A percentile compares a stretch with the other conserved stretches of the same genome.
Conservation (phyloP, 2,888 invertebrate genomes). For the Panorpa germanica region DNA sequence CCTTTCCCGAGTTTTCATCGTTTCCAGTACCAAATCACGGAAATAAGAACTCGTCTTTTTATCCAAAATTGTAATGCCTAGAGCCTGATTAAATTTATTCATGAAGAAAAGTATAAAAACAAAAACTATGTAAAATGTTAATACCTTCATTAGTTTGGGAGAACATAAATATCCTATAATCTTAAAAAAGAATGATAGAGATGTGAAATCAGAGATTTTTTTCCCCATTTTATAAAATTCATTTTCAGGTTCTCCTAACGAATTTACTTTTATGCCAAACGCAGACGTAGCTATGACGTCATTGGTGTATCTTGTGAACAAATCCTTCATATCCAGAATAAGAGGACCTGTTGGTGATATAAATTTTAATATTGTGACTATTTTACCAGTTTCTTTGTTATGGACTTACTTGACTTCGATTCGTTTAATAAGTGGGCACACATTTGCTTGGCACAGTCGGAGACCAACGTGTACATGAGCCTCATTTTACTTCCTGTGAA, state of each 20-base stretch:
- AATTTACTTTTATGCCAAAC: slow-evolving; percentile 32
- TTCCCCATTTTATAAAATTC: slow-evolving; percentile 31
- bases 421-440: too few relatives aligned
- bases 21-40: slow-evolving; percentile 20
- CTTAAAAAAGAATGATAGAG: slow-evolving; percentile 14
- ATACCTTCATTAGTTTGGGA: slow-evolving; percentile 10
- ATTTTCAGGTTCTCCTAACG: slow-evolving; percentile 28
- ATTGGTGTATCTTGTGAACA: slow-evolving; percentile 25
- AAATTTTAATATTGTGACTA: not conserved
- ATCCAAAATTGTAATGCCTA: slow-evolving; percentile 17
- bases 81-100: too few relatives aligned
- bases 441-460: slow-evolving; percentile 10
- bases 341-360: not conserved
- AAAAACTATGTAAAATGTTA: too few relatives aligned
- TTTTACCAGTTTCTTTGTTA: not conserved
- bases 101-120: too few relatives aligned
- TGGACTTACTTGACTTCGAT: slow-evolving; percentile 2
- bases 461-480: slow-evolving; percentile 15
- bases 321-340: slow-evolving; percentile 24
- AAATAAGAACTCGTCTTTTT: slow-evolving; percentile 19
- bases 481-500: slow-evolving; percentile 19
- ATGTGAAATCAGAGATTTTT: slow-evolving; percentile 19
- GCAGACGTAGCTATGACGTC: slow-evolving; percentile 32
- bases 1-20: slow-evolving; percentile 23
- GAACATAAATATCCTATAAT: slow-evolving; percentile 11